Evolutionary conservation across 1,140 invertebrate species (phyloP).

Genomic region (Sinonovacula constricta): DNA sequence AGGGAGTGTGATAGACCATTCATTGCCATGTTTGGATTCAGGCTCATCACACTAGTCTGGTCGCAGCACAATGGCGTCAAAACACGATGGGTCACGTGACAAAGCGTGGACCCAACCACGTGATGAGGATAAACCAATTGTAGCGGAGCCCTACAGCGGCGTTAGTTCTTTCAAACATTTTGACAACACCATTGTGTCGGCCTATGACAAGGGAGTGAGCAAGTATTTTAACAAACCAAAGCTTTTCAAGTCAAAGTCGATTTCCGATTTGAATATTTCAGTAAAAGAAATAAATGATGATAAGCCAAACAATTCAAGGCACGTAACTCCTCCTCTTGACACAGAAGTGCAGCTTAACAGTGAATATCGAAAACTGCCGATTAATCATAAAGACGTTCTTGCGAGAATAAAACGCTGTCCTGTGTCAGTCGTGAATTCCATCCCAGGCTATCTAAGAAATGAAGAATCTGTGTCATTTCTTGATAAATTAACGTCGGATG

Average conservation of each 20-base stretch:
- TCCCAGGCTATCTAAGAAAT: too few species aligned
- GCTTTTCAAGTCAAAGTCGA: neutral
- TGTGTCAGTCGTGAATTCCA: too few species aligned
- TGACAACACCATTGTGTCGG: neutral
- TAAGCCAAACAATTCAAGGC: too few species aligned
- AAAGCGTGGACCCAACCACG: neutral
- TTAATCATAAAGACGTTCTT: too few species aligned
- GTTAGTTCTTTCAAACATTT: neutral
- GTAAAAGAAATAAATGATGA: too few species aligned
- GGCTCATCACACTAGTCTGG: neutral
- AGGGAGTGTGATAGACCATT: too few species aligned
- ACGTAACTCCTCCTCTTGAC: too few species aligned
- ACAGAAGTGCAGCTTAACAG: too few species aligned
- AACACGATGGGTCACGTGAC: neutral
- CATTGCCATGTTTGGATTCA: neutral
- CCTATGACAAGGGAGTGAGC: neutral
- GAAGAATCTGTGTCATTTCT: too few species aligned
- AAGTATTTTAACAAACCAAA: neutral
- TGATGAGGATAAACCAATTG: neutral
- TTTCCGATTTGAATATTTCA: neutral
- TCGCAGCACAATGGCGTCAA: neutral
- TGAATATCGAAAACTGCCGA: too few species aligned
- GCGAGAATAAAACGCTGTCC: too few species aligned
- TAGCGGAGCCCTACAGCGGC: neutral
- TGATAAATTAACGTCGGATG: too few species aligned